A percentile compares a stretch with the other conserved stretches of the same genome.
Evolutionary conservation across 2,888 invertebrate species (phyloP).

Genomic region (Acleris literana): DNA sequence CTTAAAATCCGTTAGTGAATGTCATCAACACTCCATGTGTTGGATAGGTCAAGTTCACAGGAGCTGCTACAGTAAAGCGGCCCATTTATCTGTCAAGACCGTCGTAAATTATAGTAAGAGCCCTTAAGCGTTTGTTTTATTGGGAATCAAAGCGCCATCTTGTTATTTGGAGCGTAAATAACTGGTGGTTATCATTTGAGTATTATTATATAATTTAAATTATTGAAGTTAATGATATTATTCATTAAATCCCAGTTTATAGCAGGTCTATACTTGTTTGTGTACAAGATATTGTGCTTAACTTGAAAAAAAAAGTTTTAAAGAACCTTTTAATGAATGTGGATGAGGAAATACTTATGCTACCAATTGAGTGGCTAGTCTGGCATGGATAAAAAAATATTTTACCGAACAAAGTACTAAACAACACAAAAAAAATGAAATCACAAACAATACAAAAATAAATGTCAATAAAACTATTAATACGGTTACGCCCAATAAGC

Average conservation of each 20-base stretch:
- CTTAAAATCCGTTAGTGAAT: slow-evolving; percentile 15
- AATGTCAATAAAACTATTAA: slow-evolving; percentile 27
- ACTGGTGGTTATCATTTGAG: not conserved
- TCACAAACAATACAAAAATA: slow-evolving; percentile 12
- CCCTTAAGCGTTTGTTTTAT: slow-evolving; percentile 29
- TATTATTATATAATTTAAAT: not conserved
- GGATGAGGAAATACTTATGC: too few relatives aligned
- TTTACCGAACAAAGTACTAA: too few relatives aligned
- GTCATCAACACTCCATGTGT: slow-evolving; percentile 30
- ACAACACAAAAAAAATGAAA: not conserved
- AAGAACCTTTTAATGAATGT: too few relatives aligned
- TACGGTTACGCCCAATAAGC: slow-evolving; percentile 37
- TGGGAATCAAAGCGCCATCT: slow-evolving; percentile 10
- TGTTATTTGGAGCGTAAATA: slow-evolving; percentile 13
- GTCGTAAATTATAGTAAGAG: slow-evolving; percentile 29
- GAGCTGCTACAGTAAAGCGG: slow-evolving; percentile 3
- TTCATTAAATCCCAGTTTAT: too few relatives aligned
- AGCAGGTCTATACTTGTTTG: too few relatives aligned
- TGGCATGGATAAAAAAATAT: too few relatives aligned
- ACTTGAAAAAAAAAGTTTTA: too few relatives aligned
- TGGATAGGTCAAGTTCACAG: slow-evolving; percentile 32
- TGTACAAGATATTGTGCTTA: too few relatives aligned
- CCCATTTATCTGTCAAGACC: slow-evolving; percentile 30
- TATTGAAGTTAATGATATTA: too few relatives aligned
- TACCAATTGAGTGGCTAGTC: too few relatives aligned